Percentiles rank a stretch among this genome's conserved stretches.
These are phyloP conservation scores for Pantala flavescens DNA, from an alignment of 1,140 invertebrate species.

Conservation along the genomic window DNA sequence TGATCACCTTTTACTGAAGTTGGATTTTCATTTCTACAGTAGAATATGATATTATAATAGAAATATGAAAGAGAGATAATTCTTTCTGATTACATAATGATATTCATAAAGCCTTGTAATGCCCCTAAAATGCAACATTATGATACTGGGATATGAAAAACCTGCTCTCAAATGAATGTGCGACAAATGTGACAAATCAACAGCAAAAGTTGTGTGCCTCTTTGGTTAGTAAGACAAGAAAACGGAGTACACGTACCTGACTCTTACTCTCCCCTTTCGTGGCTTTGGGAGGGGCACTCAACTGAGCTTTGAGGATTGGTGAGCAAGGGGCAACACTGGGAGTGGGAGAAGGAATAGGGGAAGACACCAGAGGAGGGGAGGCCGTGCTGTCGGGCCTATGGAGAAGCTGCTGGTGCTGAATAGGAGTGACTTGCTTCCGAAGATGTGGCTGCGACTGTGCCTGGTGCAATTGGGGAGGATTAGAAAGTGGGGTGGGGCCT, in stretches of 20 bases:
- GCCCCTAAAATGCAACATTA: too few relatives aligned
- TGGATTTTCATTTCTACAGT: too few relatives aligned
- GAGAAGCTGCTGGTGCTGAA: constrained; percentile 37
- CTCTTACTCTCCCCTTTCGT: constrained; percentile 45
- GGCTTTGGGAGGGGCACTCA: constrained; percentile 56
- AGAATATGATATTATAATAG: too few relatives aligned
- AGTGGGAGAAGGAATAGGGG: constrained; percentile 26
- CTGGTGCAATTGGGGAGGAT: constrained; percentile 20
- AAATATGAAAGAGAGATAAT: too few relatives aligned
- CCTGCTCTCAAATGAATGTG: too few relatives aligned
- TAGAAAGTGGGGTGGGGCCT: neutral
- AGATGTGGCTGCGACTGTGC: constrained; percentile 19
- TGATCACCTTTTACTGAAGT: too few relatives aligned
- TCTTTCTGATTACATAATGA: too few relatives aligned
- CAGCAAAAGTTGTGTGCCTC: neutral
- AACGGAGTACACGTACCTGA: constrained; percentile 40
- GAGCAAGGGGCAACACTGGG: constrained; percentile 39
- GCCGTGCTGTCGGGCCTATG: constrained; percentile 35
- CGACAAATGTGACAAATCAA: too few relatives aligned
- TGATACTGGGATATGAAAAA: too few relatives aligned
- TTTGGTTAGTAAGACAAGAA: neutral
- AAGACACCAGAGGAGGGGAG: constrained; percentile 31
- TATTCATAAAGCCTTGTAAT: too few relatives aligned
- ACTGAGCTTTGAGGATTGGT: constrained; percentile 65
- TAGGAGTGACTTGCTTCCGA: constrained; percentile 24